Conservation (phyloP, 2,797 vertebrate species). For the Alexandromys oeconomus region DNA sequence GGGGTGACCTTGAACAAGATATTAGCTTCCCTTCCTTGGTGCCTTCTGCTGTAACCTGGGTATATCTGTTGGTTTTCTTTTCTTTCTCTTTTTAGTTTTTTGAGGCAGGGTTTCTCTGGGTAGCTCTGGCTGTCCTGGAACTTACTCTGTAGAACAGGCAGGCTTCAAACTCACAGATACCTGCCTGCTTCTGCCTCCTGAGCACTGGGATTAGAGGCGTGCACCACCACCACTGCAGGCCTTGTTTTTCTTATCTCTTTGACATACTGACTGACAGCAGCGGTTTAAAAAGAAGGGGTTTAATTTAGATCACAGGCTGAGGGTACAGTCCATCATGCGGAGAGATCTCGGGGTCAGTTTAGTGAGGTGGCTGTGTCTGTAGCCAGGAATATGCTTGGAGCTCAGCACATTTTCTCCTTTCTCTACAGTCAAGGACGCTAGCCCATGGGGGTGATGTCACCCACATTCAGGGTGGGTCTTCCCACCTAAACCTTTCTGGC, state of each 20-base stretch:
- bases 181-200: too few relatives aligned
- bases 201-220: too few relatives aligned
- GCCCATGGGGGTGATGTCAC: not conserved
- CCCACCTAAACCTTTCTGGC: not conserved
- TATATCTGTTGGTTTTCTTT: not conserved
- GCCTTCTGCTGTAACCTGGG: not conserved
- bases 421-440: not conserved
- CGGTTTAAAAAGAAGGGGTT: not conserved
- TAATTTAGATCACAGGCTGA: not conserved
- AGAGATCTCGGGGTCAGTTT: not conserved
- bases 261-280: not conserved
- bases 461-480: not conserved
- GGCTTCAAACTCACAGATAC: too few relatives aligned
- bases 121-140: too few relatives aligned
- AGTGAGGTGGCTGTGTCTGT: not conserved
- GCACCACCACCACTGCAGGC: too few relatives aligned
- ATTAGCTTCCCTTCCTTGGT: not conserved
- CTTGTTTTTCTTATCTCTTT: not conserved
- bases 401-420: not conserved
- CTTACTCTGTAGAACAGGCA: too few relatives aligned
- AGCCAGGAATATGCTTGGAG: not conserved
- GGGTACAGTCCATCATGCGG: too few relatives aligned
- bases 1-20: slow-evolving; percentile 1
- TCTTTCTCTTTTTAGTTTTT: not conserved
- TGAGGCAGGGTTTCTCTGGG: too few relatives aligned